phyloP scores from a whole-genome alignment of 2,888 invertebrate genomes.

The Orthosia gracilis region DNA sequence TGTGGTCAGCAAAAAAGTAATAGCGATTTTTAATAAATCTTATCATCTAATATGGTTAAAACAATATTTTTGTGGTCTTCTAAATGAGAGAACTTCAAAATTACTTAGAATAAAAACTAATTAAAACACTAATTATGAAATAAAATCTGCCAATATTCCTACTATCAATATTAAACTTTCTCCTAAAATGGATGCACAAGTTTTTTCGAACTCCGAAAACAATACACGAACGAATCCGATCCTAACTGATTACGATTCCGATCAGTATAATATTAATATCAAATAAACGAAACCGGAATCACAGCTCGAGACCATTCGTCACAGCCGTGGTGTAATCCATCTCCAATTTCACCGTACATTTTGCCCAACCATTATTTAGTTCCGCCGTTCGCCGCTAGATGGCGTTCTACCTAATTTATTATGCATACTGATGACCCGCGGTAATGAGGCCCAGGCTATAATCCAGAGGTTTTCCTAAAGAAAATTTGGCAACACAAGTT shows the following conservation, averaged over 20 bases:
- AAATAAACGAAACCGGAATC: conserved; percentile 68
- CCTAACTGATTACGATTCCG: conserved; percentile 50
- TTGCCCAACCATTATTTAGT: conserved; percentile 79
- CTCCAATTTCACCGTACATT: conserved; percentile 67
- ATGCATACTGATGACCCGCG: conserved; percentile 95
- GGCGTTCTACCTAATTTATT: conserved; percentile 92
- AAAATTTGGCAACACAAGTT: conserved; percentile 83
- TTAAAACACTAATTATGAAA: conserved; percentile 37
- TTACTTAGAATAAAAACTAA: conserved; percentile 15
- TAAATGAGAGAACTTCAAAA: background rate
- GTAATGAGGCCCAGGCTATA: conserved; percentile 91
- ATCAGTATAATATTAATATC: conserved; percentile 60
- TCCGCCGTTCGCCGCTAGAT: conserved; percentile 83
- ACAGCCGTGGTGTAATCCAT: conserved; percentile 78
- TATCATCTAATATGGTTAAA: background rate
- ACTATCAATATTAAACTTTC: background rate
- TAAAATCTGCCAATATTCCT: conserved; percentile 8
- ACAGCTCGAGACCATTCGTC: conserved; percentile 72
- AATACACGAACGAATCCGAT: conserved; percentile 21
- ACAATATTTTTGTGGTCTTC: conserved; percentile 2
- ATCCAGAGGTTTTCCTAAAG: conserved; percentile 80
- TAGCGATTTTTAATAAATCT: background rate
- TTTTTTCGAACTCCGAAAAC: conserved; percentile 18
- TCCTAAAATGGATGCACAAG: conserved; percentile 19
- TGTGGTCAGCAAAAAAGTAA: background rate